Base-by-base conservation (phyloP, 1,140 invertebrate genomes). In the Zelostemma sp. region DNA sequence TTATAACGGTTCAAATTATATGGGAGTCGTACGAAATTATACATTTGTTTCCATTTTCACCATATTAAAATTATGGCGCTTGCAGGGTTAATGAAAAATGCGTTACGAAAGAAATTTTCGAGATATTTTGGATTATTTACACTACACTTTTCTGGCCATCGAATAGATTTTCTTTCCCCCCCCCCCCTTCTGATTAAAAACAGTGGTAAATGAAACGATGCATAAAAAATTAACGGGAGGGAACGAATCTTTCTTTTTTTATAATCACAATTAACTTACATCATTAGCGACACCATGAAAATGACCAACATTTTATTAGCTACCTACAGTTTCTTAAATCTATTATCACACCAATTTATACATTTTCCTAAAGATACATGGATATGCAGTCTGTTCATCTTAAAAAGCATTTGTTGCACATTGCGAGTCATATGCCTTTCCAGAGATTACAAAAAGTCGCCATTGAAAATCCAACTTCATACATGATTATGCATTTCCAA, bases 341-440 rank as follows among this genome's bases (percentile, higher is more conserved):
- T 85, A 84, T 79, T 85, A 85, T 85, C 83, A 85, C 83, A 85
- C 83, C 83, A 47, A 85, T 85, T 83, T 83, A 82, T 83, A 85
- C 82, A 83, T 77, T 80, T 62, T 74, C 28, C 62, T 68, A 70
- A 74, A 15, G 51, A 51, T 75, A 72, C 46, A 73, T 78, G 76
- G 45, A 74, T 78, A 79, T 69, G 67, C 72, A 68, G 41, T 69
- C 68, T 59, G 62, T 45, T 64, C n/a, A 21, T 45, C 6, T 62
- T 62, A 25, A 18, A 46, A 67, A 73, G 58, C 46, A 53, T 60
- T 73, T 43, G 47, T 40, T 66, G 71, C 55, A 60, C 55, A 47
- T 28, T 56, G 17, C 31, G 46, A 60, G 35, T 41, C 41, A 28
- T 60, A 40, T 33, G 21, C 15, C 45, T 38, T 16, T 40, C 8